Base-by-base conservation (phyloP, 2,797 vertebrate genomes). In the Dipus sagitta region DNA sequence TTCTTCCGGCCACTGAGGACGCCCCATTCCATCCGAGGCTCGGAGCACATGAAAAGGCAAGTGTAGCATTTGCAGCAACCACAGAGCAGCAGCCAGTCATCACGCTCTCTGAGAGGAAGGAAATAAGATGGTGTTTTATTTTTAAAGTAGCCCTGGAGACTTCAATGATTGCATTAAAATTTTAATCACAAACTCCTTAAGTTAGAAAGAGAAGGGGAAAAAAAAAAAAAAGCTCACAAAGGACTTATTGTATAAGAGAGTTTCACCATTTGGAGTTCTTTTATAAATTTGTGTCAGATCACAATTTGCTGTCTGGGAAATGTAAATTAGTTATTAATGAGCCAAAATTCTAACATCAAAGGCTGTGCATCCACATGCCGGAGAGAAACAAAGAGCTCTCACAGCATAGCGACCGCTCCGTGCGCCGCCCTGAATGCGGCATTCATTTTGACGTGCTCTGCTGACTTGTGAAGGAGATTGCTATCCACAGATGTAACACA, bases 291-390 rank as follows among this genome's bases (percentile, higher is more conserved):
- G 94, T 98, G 96, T 97, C 97, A 97, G 97, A 98, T 98, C 98
- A 96, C 96, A 97, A 97, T 98, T 98, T 97, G 96, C 96, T 98
- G 96, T 97, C 97, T 98, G 97, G 91, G 96, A 98, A 98, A 98
- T 98, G 98, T 97, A 98, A 98, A 98, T 98, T 96, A 97, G 97
- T 96, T 98, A 98, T 97, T 98, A 98, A 98, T 96, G 95, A 98
- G 94, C 94, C 93, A 97, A 97, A 97, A 93, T 95, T 54, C 96
- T 97, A 97, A 95, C 97, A 98, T 98, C 96, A 98, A 98, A 97
- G 96, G 82, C 94, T 28, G 76, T 86, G 82, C 88, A 94, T 95
- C 95, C 95, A 86, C 96, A 96, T 3, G 67, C 93, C 96, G 52
- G 92, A 93, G 94, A 97, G 88, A 97, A 93, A 97, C 83, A 97